Percentiles rank a stretch among this genome's conserved stretches.
Evolutionary conservation across 2,113 vertebrate species (phyloP).

Genomic region (Lynx canadensis): DNA sequence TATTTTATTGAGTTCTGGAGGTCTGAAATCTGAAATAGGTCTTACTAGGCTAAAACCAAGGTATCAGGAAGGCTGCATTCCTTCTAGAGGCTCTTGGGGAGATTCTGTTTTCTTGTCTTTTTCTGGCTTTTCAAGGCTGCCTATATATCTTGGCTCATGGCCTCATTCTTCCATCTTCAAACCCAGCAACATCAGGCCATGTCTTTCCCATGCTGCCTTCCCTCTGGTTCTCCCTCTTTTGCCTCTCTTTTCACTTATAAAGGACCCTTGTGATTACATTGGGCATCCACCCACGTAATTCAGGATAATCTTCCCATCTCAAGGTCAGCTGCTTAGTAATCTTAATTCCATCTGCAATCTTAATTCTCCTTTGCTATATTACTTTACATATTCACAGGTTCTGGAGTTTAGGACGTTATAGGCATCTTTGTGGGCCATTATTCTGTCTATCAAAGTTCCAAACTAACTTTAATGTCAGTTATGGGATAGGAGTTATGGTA

Average conservation of each 20-base stretch:
- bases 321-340: neutral
- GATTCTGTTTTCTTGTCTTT: neutral
- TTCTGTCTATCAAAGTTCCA: neutral
- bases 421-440: neutral
- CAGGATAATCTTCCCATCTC: neutral
- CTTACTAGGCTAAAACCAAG: neutral
- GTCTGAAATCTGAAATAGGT: neutral
- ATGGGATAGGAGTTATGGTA: neutral
- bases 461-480: neutral
- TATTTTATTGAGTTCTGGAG: neutral
- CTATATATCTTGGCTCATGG: neutral
- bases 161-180: neutral
- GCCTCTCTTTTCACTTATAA: neutral
- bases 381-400: neutral
- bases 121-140: neutral
- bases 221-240: neutral
- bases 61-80: neutral
- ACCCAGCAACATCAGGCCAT: neutral
- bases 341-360: neutral
- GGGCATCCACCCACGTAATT: too few species aligned
- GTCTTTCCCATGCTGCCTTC: neutral
- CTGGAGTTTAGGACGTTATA: neutral
- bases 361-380: neutral
- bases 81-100: neutral
- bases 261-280: neutral